Evolutionary conservation across 2,113 vertebrate species (phyloP).

Genomic region (Pogona vitticeps): DNA sequence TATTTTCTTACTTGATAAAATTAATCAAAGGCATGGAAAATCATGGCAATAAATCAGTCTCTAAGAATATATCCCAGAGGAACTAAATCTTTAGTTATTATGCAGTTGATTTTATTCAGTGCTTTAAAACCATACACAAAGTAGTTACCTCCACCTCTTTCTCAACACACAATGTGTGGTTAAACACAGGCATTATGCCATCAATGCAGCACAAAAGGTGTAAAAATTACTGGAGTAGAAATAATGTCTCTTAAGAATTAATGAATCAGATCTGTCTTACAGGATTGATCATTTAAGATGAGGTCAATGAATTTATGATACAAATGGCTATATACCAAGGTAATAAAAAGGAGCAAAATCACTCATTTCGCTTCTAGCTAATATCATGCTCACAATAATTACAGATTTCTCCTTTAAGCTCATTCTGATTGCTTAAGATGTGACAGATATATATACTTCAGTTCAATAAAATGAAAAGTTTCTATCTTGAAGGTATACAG

Average conservation of each 20-base stretch:
- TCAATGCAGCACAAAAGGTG: slow-evolving; percentile 56
- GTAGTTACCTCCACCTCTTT: background rate
- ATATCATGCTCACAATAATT: slow-evolving; percentile 74
- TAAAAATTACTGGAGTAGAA: slow-evolving; percentile 70
- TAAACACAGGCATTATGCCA: slow-evolving; percentile 8
- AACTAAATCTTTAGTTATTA: slow-evolving; percentile 48
- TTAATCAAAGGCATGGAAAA: slow-evolving; percentile 57
- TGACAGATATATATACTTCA: slow-evolving; percentile 59
- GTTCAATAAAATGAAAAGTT: slow-evolving; percentile 72
- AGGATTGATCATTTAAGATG: slow-evolving; percentile 75
- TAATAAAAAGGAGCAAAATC: slow-evolving; percentile 72
- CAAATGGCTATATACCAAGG: slow-evolving; percentile 73
- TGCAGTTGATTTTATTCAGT: slow-evolving; percentile 40
- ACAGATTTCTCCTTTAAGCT: slow-evolving; percentile 73
- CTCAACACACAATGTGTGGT: background rate
- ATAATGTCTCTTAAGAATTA: slow-evolving; percentile 77
- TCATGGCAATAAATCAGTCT: slow-evolving; percentile 51
- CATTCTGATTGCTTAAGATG: slow-evolving; percentile 73
- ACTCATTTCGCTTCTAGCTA: slow-evolving; percentile 73
- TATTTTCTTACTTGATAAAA: slow-evolving; percentile 66
- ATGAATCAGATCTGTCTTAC: slow-evolving; percentile 76
- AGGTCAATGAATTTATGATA: slow-evolving; percentile 82
- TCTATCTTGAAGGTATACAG: slow-evolving; percentile 57
- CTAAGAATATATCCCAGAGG: slow-evolving; percentile 38
- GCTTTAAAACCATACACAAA: slow-evolving; percentile 23